A percentile compares a stretch with the other conserved stretches of the same genome.
Conservation (phyloP, 2,797 vertebrate species). For the Acanthurus leucopareius region DNA sequence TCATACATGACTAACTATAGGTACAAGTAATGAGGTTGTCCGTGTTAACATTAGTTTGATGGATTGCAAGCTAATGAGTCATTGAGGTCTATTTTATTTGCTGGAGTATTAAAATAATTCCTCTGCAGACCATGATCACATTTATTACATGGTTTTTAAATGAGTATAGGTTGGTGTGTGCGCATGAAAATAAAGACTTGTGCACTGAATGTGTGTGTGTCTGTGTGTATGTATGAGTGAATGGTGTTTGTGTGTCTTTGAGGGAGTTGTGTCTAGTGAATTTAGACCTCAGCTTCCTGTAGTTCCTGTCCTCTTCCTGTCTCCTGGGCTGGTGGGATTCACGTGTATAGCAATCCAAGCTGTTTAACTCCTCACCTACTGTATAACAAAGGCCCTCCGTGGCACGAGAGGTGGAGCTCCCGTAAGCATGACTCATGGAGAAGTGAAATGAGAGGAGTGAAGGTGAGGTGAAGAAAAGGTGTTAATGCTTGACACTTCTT, state of each 20-base stretch:
- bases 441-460: slow-evolving; percentile 48
- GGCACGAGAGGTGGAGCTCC: slow-evolving; percentile 48
- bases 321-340: slow-evolving; percentile 67
- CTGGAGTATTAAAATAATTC: slow-evolving; percentile 14
- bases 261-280: slow-evolving; percentile 79
- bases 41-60: slow-evolving; percentile 20
- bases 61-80: slow-evolving; percentile 8
- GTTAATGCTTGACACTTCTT: slow-evolving; percentile 66
- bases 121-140: neutral
- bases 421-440: slow-evolving; percentile 31
- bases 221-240: slow-evolving; percentile 16
- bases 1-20: slow-evolving; percentile 10
- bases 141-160: slow-evolving; percentile 15
- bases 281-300: slow-evolving; percentile 77
- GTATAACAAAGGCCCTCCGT: slow-evolving; percentile 64
- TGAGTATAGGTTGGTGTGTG: slow-evolving; percentile 8
- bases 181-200: slow-evolving; percentile 24
- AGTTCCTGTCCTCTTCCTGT: slow-evolving; percentile 76
- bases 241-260: slow-evolving; percentile 68
- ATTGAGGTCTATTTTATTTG: slow-evolving; percentile 14
- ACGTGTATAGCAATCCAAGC: slow-evolving; percentile 37
- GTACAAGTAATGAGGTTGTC: slow-evolving; percentile 9
- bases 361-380: slow-evolving; percentile 45
- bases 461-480: slow-evolving; percentile 46
- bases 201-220: slow-evolving; percentile 21